Percentiles rank a stretch among this genome's conserved stretches.
Evolutionary conservation across 2,797 vertebrate species (phyloP).

Genomic region (Melanotaenia parkinsoni): DNA sequence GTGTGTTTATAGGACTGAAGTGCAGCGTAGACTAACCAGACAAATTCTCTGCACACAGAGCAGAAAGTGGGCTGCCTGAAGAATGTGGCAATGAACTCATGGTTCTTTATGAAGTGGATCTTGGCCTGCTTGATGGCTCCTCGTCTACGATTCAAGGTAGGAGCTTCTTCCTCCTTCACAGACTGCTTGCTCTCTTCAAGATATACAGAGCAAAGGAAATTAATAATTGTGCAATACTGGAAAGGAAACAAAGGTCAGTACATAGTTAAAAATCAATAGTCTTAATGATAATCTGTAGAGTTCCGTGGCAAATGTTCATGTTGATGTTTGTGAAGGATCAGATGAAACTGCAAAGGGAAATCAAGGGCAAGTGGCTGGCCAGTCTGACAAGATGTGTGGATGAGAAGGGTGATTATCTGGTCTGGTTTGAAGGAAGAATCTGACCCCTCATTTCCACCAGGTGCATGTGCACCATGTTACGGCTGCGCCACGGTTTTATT

Average conservation of each 20-base stretch:
- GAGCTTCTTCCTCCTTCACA: slow-evolving; percentile 84
- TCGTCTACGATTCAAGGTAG: slow-evolving; percentile 89
- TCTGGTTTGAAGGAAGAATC: neutral
- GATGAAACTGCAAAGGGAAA: slow-evolving; percentile 12
- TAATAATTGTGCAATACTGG: slow-evolving; percentile 21
- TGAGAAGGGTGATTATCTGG: neutral
- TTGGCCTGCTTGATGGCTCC: slow-evolving; percentile 99
- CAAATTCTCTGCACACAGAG: slow-evolving; percentile 97
- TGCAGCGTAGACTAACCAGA: slow-evolving; percentile 88
- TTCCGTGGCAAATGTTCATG: neutral
- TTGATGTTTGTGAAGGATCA: slow-evolving; percentile 7
- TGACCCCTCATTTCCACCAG: neutral
- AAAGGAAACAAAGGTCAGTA: slow-evolving; percentile 22
- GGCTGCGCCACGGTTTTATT: no score
- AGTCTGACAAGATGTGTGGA: neutral
- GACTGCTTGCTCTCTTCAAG: slow-evolving; percentile 87
- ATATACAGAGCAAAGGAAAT: slow-evolving; percentile 36
- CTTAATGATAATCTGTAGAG: neutral
- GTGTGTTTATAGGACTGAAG: slow-evolving; percentile 15
- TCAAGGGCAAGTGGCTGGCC: neutral
- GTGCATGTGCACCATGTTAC: no score
- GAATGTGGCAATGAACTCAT: slow-evolving; percentile 98
- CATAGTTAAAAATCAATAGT: neutral
- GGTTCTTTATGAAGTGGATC: slow-evolving; percentile 98
- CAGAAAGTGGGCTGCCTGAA: slow-evolving; percentile 98